Evolutionary conservation across 1,140 invertebrate species (phyloP).

Genomic region (Rhopalosiphum maidis): DNA sequence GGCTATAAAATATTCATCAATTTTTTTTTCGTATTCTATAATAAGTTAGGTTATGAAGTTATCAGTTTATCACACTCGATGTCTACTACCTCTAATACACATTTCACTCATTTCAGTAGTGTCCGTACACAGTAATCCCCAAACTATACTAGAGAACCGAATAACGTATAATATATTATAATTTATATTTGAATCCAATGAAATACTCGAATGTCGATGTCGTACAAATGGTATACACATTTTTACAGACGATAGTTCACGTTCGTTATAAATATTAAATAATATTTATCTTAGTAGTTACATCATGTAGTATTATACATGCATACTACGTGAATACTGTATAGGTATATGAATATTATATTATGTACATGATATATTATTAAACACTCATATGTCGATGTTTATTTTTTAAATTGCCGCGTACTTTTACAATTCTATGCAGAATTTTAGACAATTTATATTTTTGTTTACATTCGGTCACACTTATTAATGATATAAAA

Average conservation of each 20-base stretch:
- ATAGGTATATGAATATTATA: not conserved
- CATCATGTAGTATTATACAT: not conserved
- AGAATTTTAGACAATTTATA: not conserved
- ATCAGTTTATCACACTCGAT: not conserved
- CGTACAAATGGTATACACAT: not conserved
- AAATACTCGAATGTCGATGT: not conserved
- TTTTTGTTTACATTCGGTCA: not conserved
- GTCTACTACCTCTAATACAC: not conserved
- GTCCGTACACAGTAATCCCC: not conserved
- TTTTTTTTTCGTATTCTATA: not conserved
- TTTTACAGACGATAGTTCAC: not conserved
- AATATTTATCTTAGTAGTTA: not conserved
- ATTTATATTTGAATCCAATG: not conserved
- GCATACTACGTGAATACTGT: not conserved
- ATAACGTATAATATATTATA: not conserved
- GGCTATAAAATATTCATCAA: not conserved
- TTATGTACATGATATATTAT: not conserved
- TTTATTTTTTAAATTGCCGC: not conserved
- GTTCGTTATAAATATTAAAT: not conserved
- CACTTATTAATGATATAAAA: not conserved
- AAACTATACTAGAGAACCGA: not conserved
- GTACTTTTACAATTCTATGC: not conserved
- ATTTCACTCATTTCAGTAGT: not conserved
- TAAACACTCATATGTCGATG: not conserved
- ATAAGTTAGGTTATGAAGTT: not conserved